Evolutionary conservation across 2,113 vertebrate genomes (phyloP), one percentile per base, ranked within the genome.

Genomic region (Lucifuga dentata): DNA sequence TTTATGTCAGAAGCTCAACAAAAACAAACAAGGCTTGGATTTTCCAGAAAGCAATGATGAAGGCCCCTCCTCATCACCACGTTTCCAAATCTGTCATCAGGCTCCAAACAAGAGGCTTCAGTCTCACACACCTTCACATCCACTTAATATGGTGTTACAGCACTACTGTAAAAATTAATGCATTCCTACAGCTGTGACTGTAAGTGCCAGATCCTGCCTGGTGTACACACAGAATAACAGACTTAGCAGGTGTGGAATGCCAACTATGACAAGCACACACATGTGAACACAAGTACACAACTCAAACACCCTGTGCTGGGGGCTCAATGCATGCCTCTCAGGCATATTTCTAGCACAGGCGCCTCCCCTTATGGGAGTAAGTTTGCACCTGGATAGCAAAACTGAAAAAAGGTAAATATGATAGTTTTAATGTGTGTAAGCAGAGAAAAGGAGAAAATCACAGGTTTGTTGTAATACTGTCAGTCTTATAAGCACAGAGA

Each of bases 41-140:
- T 60, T 84, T 79, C 51, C 20, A 43, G 76, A 82, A 60, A 59
- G 59, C 50, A 48, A 48, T 65, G 72, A 83, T 39, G n/a, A 69
- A 13, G 29, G 3, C 11, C 17, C 36, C 6, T 46, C 62, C 3
- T 58, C 55, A 50, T 68, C 68, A 69, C 33, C 35, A 51, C 1
- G 48, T 69, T 68, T 49, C 74, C 56, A 83, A 61, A 82, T 82
- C 83, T 84, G 78, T 87, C 81, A 84, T 59, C 84, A 24, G n/a
- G 41, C 24, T 78, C 50, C 45, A 53, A 79, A 76, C 75, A 76
- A 81, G 61, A 58, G 19, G 60, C 29, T 38, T 77, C 32, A 68
- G 32, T 44, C 60, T 41, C 11, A 62, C 17, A 16, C 15, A 19
- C 40, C 43, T 16, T 12, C 40, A 13, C 56, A 32, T 10, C 23